Conservation (phyloP, 2,888 invertebrate genomes). For the Cephonodes hylas region DNA sequence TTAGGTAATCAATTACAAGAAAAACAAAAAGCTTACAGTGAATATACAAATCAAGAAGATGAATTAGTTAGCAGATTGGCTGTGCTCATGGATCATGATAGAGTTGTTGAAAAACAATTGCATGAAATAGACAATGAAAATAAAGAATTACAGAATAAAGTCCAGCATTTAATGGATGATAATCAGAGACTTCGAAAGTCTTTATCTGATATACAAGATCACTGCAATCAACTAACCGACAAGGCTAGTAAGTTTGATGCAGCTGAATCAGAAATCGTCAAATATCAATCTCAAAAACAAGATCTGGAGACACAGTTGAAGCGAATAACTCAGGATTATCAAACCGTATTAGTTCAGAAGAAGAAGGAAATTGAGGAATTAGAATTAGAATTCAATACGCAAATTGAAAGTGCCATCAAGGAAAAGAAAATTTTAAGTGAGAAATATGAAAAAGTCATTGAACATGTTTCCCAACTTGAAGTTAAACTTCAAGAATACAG, state of each 20-base stretch:
- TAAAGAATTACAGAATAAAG: constrained; percentile 76
- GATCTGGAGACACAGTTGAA: constrained; percentile 70
- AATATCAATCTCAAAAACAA: constrained; percentile 58
- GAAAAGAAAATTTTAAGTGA: constrained; percentile 72
- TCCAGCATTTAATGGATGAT: constrained; percentile 75
- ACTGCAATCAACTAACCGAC: constrained; percentile 55
- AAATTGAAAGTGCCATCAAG: constrained; percentile 71
- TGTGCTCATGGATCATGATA: constrained; percentile 83
- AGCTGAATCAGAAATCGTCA: constrained; percentile 51
- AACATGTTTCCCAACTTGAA: constrained; percentile 68
- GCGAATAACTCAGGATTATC: constrained; percentile 58
- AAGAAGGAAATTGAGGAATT: constrained; percentile 68
- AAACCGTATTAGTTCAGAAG: constrained; percentile 61
- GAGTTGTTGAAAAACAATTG: constrained; percentile 83
- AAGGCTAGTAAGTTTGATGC: constrained; percentile 58
- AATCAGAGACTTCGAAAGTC: constrained; percentile 72
- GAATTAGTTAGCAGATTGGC: constrained; percentile 83
- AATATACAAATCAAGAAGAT: constrained; percentile 83
- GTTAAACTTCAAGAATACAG: constrained; percentile 59
- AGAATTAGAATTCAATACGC: constrained; percentile 70
- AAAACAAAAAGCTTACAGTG: constrained; percentile 80
- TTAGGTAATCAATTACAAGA: constrained; percentile 82
- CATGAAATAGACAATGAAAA: constrained; percentile 81
- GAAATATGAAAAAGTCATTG: constrained; percentile 71
- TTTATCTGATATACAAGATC: constrained; percentile 65